These are phyloP conservation scores for Ptilorrhoa leucosticta DNA, from an alignment of 2,113 vertebrate genomes.

Conservation along the genomic window DNA sequence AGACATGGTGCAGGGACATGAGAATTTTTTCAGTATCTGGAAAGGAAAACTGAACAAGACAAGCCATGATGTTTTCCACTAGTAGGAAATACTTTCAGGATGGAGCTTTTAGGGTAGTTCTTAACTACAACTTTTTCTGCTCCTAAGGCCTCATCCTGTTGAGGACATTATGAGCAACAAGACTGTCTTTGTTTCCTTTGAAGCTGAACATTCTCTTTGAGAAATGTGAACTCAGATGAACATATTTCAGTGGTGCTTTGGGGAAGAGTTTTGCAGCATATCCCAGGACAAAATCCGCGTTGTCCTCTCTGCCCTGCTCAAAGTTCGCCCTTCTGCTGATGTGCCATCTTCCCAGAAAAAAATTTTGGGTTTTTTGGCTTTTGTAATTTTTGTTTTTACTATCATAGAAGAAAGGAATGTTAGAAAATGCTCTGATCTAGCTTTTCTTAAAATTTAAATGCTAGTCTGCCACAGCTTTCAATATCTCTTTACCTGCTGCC, in stretches of 20 bases:
- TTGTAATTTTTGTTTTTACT: background rate
- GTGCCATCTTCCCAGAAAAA: background rate
- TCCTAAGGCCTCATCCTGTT: background rate
- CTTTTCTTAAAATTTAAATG: background rate
- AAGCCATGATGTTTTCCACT: background rate
- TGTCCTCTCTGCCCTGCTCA: background rate
- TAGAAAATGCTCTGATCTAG: constrained; percentile 21
- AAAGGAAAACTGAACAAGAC: background rate
- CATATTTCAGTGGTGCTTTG: fast-evolving
- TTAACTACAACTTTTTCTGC: background rate
- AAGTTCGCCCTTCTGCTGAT: background rate
- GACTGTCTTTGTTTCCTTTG: background rate
- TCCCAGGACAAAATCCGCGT: background rate
- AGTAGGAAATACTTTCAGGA: background rate
- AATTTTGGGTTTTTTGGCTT: background rate
- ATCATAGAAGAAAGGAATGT: background rate
- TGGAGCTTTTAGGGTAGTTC: background rate
- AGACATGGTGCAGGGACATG: background rate
- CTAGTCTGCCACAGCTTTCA: background rate
- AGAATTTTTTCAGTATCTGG: background rate
- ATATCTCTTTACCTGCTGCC: constrained; percentile 29
- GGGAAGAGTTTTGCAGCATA: background rate
- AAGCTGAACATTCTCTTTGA: background rate
- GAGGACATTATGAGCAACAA: background rate
- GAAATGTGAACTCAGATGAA: background rate